These are phyloP conservation scores for Bolinopsis microptera DNA, from an alignment of 37 sponge, comb jelly and placozoan species.

Conservation along the genomic window DNA sequence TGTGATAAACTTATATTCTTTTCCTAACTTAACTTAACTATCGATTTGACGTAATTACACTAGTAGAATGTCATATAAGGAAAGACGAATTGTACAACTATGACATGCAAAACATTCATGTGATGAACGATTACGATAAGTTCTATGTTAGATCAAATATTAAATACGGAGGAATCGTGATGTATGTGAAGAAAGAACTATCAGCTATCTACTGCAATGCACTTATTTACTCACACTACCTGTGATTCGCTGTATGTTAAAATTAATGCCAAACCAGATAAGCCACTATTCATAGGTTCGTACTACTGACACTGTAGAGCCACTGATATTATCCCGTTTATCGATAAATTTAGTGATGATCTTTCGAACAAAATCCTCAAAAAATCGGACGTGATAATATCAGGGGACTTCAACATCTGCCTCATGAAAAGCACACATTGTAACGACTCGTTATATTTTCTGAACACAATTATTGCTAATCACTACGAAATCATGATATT, in stretches of 20 bases:
- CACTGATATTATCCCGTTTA: neutral
- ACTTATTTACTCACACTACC: neutral
- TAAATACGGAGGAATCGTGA: neutral
- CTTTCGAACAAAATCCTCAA: neutral
- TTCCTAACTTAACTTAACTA: neutral
- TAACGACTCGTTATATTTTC: constrained; percentile 7
- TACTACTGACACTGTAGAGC: constrained; percentile 12
- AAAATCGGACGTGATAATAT: neutral
- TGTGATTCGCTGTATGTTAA: neutral
- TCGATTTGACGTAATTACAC: neutral
- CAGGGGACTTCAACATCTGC: neutral
- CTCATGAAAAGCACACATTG: constrained; percentile 3
- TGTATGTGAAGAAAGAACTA: neutral
- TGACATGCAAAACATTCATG: neutral
- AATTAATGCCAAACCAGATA: neutral
- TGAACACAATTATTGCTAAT: neutral
- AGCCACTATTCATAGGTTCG: neutral
- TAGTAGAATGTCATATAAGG: neutral
- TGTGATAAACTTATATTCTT: neutral
- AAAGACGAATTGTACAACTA: neutral
- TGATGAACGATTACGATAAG: neutral
- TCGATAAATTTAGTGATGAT: neutral
- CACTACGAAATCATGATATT: neutral
- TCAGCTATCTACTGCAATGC: neutral
- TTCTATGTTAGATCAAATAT: neutral